Evolutionary conservation across 2,888 invertebrate genomes (phyloP).

Genomic region (Xestia xanthographa): DNA sequence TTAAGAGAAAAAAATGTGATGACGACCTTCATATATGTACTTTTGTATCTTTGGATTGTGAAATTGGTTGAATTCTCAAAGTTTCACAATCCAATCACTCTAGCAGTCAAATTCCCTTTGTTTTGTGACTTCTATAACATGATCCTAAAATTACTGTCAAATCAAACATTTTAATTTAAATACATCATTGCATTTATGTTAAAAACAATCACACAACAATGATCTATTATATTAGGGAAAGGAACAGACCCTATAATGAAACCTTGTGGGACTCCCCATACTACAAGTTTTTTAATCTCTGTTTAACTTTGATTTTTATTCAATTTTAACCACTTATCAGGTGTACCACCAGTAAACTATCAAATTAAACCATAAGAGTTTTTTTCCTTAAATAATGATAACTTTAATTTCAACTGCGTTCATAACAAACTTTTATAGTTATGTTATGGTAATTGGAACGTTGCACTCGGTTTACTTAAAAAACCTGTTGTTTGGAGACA

Average conservation of each 20-base stretch:
- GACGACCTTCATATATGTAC: background rate
- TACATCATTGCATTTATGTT: background rate
- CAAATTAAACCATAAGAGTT: background rate
- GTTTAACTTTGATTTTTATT: background rate
- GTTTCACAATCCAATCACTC: too few species aligned
- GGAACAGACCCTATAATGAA: slow-evolving; percentile 10
- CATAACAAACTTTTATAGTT: background rate
- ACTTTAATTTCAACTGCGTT: background rate
- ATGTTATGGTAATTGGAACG: slow-evolving; percentile 21
- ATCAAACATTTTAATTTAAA: background rate
- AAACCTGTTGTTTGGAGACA: slow-evolving; percentile 15
- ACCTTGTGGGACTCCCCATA: slow-evolving; percentile 16
- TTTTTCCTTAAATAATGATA: background rate
- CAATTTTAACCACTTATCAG: background rate
- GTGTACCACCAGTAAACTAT: background rate
- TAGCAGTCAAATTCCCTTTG: background rate
- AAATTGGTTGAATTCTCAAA: background rate
- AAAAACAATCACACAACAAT: background rate
- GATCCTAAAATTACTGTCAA: background rate
- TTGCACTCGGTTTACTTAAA: slow-evolving; percentile 38
- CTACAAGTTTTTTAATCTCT: background rate
- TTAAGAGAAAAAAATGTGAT: background rate
- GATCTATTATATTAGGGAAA: background rate
- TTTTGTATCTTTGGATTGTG: background rate
- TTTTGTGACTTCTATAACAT: background rate